Evolutionary conservation across 1,140 invertebrate genomes (phyloP), one percentile per base, ranked within the genome.

Genomic region (Drosophila nasuta): DNA sequence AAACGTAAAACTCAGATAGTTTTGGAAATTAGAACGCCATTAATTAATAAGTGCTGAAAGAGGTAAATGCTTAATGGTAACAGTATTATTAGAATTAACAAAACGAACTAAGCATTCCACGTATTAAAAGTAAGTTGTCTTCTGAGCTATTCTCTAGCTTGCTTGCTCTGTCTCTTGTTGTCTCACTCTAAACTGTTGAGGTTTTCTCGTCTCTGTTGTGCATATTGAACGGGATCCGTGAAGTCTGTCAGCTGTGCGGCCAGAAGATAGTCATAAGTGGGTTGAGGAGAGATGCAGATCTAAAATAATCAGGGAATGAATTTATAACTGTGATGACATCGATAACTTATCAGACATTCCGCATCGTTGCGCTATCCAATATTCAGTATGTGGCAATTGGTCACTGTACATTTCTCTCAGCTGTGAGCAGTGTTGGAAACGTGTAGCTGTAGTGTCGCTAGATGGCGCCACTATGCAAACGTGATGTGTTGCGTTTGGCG

Each of bases 161-260:
- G 30, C 51, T 30, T n/a, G 11, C 49, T 2, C 3, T 33, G 1
- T 6, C n/a, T 15, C 28, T 54, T 45, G 28, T 25, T 13, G 0
- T 60, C 66, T 60, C 56, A 6, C 57, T 68, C 56, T 60, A 68
- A 10, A n/a, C 28, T 0, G 8, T n/a, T 13, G 13, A n/a, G 49
- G 49, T 33, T 60, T 13, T 51, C 11, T 41, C 20, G 33, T 17
- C 20, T 25, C 20, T 25, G 20, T 25, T 25, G 20, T 25, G 98
- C 97, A 93, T 99, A 99, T 25, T 25, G 20, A 45, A 99, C 98
- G 0, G 99, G 98, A 94, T 99, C 99, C 0, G 98, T 99, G 93
- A 99, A 99, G 15, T 99, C 99, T n/a, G 99, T 99, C 70, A 99
- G 94, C 93, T 99, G 99, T n/a, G 98, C 98, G 17, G 99, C 98